phyloP scores from a whole-genome alignment of 2,797 vertebrate species.

The Pampus argenteus region DNA sequence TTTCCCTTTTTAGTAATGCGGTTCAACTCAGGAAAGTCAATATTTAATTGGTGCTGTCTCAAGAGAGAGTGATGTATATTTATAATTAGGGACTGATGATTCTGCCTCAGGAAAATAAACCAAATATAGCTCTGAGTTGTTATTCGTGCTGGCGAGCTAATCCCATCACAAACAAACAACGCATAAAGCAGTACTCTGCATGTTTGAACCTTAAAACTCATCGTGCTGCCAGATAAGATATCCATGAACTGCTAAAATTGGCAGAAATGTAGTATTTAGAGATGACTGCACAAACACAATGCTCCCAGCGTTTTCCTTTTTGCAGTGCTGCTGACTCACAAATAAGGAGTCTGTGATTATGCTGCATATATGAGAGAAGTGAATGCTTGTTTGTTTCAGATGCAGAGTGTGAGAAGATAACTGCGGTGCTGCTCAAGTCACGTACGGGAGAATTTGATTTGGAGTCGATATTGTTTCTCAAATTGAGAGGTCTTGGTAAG shows the following conservation, averaged over 20 bases:
- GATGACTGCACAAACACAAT: conserved; percentile 39
- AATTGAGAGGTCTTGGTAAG: conserved; percentile 84
- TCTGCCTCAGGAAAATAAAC: conserved; percentile 49
- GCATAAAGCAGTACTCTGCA: conserved; percentile 21
- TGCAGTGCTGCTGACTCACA: conserved; percentile 64
- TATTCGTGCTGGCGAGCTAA: conserved; percentile 39
- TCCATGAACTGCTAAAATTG: conserved; percentile 12
- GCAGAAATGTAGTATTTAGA: conserved; percentile 32
- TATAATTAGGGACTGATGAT: conserved; percentile 14
- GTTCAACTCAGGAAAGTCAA: background rate
- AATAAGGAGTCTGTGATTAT: conserved; percentile 7
- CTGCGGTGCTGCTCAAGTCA: conserved; percentile 83
- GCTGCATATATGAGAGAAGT: conserved; percentile 30
- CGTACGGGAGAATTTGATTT: conserved; percentile 88
- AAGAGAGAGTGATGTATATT: conserved; percentile 18
- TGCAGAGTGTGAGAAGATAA: conserved; percentile 81
- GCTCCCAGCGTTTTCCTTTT: conserved; percentile 45
- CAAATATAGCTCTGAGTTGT: conserved; percentile 51
- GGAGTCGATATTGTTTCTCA: conserved; percentile 88
- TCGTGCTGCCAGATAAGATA: conserved; percentile 43
- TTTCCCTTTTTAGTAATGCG: background rate
- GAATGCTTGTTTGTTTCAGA: conserved; percentile 71
- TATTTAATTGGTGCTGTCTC: conserved; percentile 14
- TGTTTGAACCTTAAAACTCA: conserved; percentile 30
- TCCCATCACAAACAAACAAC: conserved; percentile 22